Base-by-base conservation (phyloP, 2,888 invertebrate genomes). In the Chelonus formosanus region DNA sequence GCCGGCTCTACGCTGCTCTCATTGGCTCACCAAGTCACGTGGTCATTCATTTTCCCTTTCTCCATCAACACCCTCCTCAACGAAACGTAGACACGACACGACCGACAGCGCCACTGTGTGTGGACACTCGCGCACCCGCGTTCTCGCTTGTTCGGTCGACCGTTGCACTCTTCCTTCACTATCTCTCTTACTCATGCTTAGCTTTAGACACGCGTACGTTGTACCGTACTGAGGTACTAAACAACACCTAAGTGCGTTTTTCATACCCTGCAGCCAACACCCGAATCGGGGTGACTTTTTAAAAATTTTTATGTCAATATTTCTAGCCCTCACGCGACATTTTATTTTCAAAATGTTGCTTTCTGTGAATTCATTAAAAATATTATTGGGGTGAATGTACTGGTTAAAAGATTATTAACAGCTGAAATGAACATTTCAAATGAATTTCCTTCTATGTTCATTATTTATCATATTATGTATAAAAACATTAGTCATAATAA, bases 21-120 rank as follows among this genome's bases (percentile, higher is more conserved):
- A 81, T 83, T 83, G 81, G 83, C 56, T 64, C n/a, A n/a, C 1
- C 0, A 0, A 31, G 71, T 82, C 83, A 83, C 82, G 81, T 81
- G 82, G 35, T 20, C 6, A 5, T 20, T 35, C 47, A 10, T 44
- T 44, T 53, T 61, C 67, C 35, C 63, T 56, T 48, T 56, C 56
- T 45, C 34, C 5, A 2, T 52, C 52, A 32, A 52, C 52, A 32
- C 53, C 56, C 40, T 36, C 5, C 4, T 52, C 52, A 32, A 52
- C 52, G 52, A 52, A 52, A 52, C 52, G 34, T 52, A 31, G 36
- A 36, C 40, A 57, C 5, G 53, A 45, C 48, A 43, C 45, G 36
- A 59, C 58, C 52, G 34, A 48, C 58, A 62, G 61, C 55, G 56
- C 59, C 54, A 56, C 65, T 56, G 44, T 79, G 58, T 63, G 45